phyloP scores from a whole-genome alignment of 2,888 invertebrate species.

The Caradrina clavipalpis region DNA sequence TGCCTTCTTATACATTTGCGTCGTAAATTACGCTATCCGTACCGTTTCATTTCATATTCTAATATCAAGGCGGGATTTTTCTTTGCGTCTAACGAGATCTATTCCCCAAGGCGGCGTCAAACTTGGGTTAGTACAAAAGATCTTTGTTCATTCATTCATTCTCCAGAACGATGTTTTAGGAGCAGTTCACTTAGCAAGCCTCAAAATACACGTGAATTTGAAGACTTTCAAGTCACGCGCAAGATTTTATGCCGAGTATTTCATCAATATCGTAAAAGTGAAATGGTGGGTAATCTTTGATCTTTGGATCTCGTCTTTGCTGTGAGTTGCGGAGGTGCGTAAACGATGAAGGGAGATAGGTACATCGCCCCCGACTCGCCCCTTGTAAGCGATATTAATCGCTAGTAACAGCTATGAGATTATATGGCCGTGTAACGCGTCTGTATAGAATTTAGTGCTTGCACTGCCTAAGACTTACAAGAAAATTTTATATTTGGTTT shows the following conservation, averaged over 20 bases:
- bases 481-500: background rate
- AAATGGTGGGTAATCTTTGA: constrained; percentile 77
- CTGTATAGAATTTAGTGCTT: background rate
- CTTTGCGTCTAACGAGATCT: constrained; percentile 48
- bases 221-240: constrained; percentile 67
- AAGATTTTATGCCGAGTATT: constrained; percentile 70
- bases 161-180: constrained; percentile 39
- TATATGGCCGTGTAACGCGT: constrained; percentile 22
- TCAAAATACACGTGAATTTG: constrained; percentile 64
- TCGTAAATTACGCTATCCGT: constrained; percentile 34
- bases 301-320: constrained; percentile 67
- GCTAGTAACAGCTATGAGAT: constrained; percentile 46
- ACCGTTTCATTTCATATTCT: constrained; percentile 49
- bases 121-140: constrained; percentile 33
- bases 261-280: constrained; percentile 81
- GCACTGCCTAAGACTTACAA: background rate
- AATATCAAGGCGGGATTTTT: constrained; percentile 31
- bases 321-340: constrained; percentile 60
- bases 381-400: constrained; percentile 58
- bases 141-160: constrained; percentile 40
- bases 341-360: constrained; percentile 66
- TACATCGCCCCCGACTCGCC: constrained; percentile 43
- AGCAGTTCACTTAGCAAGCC: constrained; percentile 52
- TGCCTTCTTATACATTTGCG: constrained; percentile 13
- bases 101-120: constrained; percentile 42